phyloP scores from a whole-genome alignment of 2,797 vertebrate genomes.

The Clamator glandarius region DNA sequence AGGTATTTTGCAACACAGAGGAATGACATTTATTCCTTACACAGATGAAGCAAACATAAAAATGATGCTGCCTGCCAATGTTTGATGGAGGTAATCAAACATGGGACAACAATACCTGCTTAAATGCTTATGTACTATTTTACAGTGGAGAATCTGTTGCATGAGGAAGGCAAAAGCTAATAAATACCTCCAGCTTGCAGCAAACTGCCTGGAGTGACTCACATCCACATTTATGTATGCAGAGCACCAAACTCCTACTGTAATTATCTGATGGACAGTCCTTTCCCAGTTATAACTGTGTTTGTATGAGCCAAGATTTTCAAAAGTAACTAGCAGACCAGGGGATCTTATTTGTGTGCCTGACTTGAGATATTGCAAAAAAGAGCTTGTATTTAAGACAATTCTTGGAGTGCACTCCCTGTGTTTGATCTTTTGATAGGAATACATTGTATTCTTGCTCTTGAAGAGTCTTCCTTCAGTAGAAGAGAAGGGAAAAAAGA shows the following conservation, averaged over 20 bases:
- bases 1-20: not conserved
- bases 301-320: not conserved
- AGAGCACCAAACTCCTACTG: not conserved
- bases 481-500: not conserved
- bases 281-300: not conserved
- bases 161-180: not conserved
- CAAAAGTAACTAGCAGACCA: not conserved
- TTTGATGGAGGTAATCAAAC: not conserved
- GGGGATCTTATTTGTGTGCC: not conserved
- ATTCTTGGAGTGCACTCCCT: not conserved
- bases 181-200: not conserved
- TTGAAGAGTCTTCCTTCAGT: not conserved
- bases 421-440: not conserved
- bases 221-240: not conserved
- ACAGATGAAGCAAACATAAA: not conserved
- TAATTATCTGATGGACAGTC: not conserved
- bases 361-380: not conserved
- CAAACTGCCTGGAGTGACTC: not conserved
- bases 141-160: not conserved
- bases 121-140: not conserved
- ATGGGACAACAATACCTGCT: not conserved
- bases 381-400: not conserved
- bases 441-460: not conserved
- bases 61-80: not conserved
- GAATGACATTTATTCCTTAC: not conserved